phyloP scores from a whole-genome alignment of 2,797 vertebrate species.

The Psittacula echo region DNA sequence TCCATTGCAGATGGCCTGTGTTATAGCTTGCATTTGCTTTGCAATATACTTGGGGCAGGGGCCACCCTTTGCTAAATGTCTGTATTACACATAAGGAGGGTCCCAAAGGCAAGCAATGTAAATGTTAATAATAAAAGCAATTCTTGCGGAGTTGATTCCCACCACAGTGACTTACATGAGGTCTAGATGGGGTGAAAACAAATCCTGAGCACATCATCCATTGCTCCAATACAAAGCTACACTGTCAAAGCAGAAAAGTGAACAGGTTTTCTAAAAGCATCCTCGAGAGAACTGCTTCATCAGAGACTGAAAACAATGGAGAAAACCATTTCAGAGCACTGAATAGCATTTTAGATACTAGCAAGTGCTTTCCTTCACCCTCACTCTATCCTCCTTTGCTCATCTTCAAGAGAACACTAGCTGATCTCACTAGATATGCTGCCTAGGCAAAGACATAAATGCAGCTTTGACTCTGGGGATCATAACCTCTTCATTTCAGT shows the following conservation, averaged over 20 bases:
- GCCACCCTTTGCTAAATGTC: background rate
- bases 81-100: background rate
- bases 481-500: constrained; percentile 10
- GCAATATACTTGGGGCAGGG: background rate
- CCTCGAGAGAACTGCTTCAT: background rate
- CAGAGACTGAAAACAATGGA: background rate
- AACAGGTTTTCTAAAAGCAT: background rate
- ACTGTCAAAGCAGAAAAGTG: background rate
- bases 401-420: background rate
- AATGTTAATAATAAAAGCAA: background rate
- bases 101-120: background rate
- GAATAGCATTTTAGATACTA: background rate
- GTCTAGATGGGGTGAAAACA: background rate
- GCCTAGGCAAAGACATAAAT: background rate
- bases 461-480: background rate
- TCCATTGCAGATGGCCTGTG: background rate
- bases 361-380: background rate
- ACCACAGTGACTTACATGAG: background rate
- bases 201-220: background rate
- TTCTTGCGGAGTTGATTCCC: background rate
- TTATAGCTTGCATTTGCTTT: background rate
- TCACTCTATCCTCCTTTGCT: background rate
- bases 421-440: background rate
- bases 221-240: background rate
- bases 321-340: background rate